These are phyloP conservation scores for Garra rufa DNA, from an alignment of 2,113 vertebrate genomes.

Conservation along the genomic window DNA sequence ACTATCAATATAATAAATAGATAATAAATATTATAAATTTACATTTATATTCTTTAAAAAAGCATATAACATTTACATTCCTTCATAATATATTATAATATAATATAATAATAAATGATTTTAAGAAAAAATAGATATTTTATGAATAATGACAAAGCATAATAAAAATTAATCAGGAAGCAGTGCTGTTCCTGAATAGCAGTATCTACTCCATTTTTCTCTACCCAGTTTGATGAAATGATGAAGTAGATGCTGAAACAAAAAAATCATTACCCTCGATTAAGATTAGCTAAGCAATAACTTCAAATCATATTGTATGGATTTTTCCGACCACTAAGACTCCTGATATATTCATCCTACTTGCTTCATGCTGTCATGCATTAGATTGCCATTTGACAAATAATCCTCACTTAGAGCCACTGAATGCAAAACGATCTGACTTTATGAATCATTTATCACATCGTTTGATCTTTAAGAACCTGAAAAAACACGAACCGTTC, in stretches of 20 bases:
- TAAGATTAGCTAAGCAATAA: constrained; percentile 53
- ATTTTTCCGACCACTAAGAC: constrained; percentile 62
- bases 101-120: not conserved
- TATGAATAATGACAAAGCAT: not conserved
- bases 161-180: not conserved
- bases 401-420: constrained; percentile 64
- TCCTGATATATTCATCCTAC: constrained; percentile 24
- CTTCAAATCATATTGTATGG: constrained; percentile 68
- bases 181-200: not conserved
- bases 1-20: too few species aligned
- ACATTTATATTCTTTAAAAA: not conserved
- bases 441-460: constrained; percentile 77
- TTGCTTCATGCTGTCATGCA: constrained; percentile 69
- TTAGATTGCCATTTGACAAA: constrained; percentile 77
- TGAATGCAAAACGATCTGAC: constrained; percentile 69
- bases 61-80: not conserved
- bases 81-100: not conserved
- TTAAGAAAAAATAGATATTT: not conserved
- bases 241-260: constrained; percentile 23
- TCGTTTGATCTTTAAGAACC: constrained; percentile 71
- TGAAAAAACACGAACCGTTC: constrained; percentile 68
- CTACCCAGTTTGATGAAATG: constrained; percentile 25
- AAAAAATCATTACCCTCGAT: constrained; percentile 33
- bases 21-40: too few species aligned
- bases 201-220: not conserved